Base-by-base conservation (phyloP, 2,888 invertebrate species). In the Drosophila ustulata region DNA sequence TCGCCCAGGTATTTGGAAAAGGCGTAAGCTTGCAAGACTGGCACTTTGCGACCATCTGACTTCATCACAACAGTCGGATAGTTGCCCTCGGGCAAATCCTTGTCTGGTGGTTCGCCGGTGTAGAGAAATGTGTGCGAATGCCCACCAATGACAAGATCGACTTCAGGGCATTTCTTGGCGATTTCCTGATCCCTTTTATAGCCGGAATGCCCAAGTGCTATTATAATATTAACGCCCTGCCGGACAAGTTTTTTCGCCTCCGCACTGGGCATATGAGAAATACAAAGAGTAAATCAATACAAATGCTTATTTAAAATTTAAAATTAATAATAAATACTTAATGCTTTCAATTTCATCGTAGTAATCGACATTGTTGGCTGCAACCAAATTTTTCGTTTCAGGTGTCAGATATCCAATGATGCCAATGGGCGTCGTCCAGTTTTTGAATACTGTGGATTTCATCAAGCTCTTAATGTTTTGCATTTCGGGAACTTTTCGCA, bases 71-170 rank as follows among this genome's bases (percentile, higher is more conserved):
- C 93, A 0, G 94, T 95, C 0, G 98, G 98, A 92, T 98, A 98
- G 0, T 94, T 94, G 0, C 96, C 97, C 37, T 88, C 80, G 0
- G 87, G 71, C 32, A 69, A 43, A 0, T 70, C 53, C 13, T 26
- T 49, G 4, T 8, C 80, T 69, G 23, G 86, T 34, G 0, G 82
- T 93, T 0, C 92, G 90, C 96, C 97, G 71, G 94, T 96, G 93
- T 96, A 98, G 9, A 98, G 93, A 91, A 98, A 98, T 0, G 98
- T 97, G 90, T 98, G 96, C 0, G 97, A 96, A 89, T 98, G 98
- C 0, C 98, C 98, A 6, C 98, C 98, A 65, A 98, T 95, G 0
- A 98, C 97, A 37, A 97, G 91, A 92, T 98, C 98, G 9, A 98
- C 94, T 23, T 95, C 95, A 11, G 95, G 95, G 1, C 97, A 96